Base-by-base conservation (phyloP, 2,113 vertebrate genomes). In the Grallaria varia region DNA sequence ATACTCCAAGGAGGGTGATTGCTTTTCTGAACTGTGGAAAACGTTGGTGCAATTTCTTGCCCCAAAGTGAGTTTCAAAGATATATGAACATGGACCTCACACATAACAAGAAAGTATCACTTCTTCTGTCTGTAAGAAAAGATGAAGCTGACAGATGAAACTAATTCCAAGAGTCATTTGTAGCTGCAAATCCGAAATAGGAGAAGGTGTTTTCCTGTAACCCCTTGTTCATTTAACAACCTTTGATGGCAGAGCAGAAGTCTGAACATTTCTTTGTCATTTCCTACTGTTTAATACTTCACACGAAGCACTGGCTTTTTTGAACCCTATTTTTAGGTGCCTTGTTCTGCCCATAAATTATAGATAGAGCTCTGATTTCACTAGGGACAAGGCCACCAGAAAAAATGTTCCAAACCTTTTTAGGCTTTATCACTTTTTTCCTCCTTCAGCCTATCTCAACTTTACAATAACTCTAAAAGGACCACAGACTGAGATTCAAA, bases 221-320 rank as follows among this genome's bases (percentile, higher is more conserved):
- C 66, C 75, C 20, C 0, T 0, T 59, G 39, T 82, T 67, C 33
- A 0, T 84, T 94, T 91, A 94, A 89, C 39, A 94, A 60, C 37
- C 76, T 78, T 78, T 89, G 69, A 77, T 94, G 73, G 73, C 81
- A 92, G 77, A 93, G 68, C 30, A 94, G 69, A 72, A 95, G 9
- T 72, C 62, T 87, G 93, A 93, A 82, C 80, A 79, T 64, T 96
- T 95, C 52, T 87, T 92, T 92, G 60, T 78, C 60, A 89, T 92
- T 97, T 94, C 40, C 60, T 93, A 47, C 66, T 89, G 86, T 71
- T 94, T 91, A 91, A 95, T 93, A 47, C 94, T 95, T 95, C 89
- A 95, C 66, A 84, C 53, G 84, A 94, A 89, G 80, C 58, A 45
- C 44, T 88, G 86, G 35, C 76, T 94, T 84, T 67, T 90, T 88